Evolutionary conservation across 2,113 vertebrate species (phyloP), one percentile per base, ranked within the genome.

Genomic region (Rana temporaria): DNA sequence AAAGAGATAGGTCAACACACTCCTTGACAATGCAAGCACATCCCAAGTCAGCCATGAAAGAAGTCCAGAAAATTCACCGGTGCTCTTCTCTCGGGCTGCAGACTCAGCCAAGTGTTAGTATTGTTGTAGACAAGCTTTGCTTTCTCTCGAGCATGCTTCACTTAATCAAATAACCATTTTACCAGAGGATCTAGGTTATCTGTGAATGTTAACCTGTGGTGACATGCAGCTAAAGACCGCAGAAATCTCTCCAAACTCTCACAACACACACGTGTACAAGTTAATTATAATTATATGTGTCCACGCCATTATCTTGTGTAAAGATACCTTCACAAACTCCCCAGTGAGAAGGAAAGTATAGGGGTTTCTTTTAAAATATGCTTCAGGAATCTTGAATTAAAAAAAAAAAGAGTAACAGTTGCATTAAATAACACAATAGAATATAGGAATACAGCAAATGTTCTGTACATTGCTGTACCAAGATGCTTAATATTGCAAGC

Each of bases 101-200:
- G 95, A 96, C 91, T 94, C 95, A 96, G 92, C 95, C 93, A 93
- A 95, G 95, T 96, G 96, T 97, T 96, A 97, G 96, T 95, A 93
- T 94, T 94, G 74, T 93, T 95, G 94, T 93, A 95, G 95, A 96
- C 96, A 97, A 95, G 96, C 94, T 93, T 94, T 95, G 95, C 92
- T 93, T 95, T 95, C 92, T 95, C 96, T 96, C 93, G 93, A 94
- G 87, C 96, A 96, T 96, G 96, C 96, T 95, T 95, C 93, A 93
- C 90, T 96, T 96, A 96, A 91, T 93, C 91, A 95, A 90, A 92
- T 95, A 94, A 93, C 93, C 91, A 88, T 93, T 94, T 91, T 90
- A 93, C 90, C 93, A 92, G 92, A 89, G 87, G 91, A 88, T 89
- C 89, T 88, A 88, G 72, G 24, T 93, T 93, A 86, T 55, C 87